These are phyloP conservation scores for Carassius gibelio DNA, from an alignment of 2,113 vertebrate species.

Conservation along the genomic window DNA sequence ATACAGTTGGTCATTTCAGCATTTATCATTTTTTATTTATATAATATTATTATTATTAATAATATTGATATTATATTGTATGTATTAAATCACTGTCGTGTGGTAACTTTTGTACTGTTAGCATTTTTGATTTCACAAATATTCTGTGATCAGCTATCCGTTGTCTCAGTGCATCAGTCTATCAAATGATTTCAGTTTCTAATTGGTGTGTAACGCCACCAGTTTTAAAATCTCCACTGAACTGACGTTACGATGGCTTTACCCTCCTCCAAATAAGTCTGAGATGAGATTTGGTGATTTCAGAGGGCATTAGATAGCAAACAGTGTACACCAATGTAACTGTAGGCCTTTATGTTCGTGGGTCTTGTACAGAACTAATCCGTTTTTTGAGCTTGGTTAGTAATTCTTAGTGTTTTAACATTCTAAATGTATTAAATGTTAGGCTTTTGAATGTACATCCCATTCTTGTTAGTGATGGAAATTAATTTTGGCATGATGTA, in stretches of 20 bases:
- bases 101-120: constrained; percentile 42
- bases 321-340: constrained; percentile 18
- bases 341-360: constrained; percentile 22
- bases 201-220: not conserved
- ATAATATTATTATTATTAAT: constrained; percentile 17
- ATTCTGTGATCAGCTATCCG: not conserved
- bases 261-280: constrained; percentile 5
- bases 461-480: constrained; percentile 30
- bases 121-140: constrained; percentile 20
- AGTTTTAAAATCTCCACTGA: not conserved
- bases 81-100: constrained; percentile 24
- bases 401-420: constrained; percentile 22
- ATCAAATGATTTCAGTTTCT: not conserved
- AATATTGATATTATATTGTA: constrained; percentile 24
- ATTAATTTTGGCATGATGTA: constrained; percentile 34
- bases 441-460: constrained; percentile 51
- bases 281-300: constrained; percentile 33
- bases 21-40: constrained; percentile 27
- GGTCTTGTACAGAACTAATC: constrained; percentile 22
- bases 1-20: not conserved
- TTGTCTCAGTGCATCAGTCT: not conserved
- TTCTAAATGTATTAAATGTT: constrained; percentile 25
- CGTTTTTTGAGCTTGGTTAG: constrained; percentile 18
- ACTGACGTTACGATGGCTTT: not conserved
- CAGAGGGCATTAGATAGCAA: constrained; percentile 47